These are phyloP conservation scores for Ceyx margarethae DNA, from an alignment of 2,113 vertebrate genomes.

Conservation along the genomic window DNA sequence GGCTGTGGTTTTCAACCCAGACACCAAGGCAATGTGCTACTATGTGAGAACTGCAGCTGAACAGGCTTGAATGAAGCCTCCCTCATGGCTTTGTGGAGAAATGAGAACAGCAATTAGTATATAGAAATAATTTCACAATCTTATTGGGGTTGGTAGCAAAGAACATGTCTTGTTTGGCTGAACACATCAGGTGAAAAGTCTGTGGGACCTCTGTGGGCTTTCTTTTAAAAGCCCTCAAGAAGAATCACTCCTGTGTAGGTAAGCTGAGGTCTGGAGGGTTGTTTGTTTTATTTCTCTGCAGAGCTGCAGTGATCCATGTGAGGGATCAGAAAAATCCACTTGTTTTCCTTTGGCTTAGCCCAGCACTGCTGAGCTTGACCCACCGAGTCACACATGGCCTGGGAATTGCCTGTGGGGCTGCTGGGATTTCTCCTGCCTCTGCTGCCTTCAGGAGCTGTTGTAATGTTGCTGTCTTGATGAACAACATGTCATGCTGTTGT, in stretches of 20 bases:
- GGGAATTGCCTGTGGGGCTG: background rate
- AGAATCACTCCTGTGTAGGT: background rate
- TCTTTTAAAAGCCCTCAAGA: background rate
- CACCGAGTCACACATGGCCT: background rate
- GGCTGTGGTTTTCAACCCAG: background rate
- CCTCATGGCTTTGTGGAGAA: background rate
- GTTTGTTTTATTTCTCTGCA: background rate
- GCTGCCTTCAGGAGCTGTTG: background rate
- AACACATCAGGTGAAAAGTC: background rate
- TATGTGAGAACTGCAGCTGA: background rate
- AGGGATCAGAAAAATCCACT: background rate
- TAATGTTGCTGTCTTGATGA: background rate
- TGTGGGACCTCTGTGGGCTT: background rate
- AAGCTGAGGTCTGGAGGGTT: background rate
- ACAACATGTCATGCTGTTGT: background rate
- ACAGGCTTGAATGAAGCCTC: background rate
- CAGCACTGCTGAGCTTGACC: background rate
- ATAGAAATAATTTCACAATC: slow-evolving; percentile 10
- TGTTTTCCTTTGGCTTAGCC: background rate
- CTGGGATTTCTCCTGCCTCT: background rate
- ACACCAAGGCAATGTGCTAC: accelerated
- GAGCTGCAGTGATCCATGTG: background rate
- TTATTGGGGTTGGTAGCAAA: background rate
- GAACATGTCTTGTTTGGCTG: background rate
- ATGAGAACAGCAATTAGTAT: background rate